Evolutionary conservation across 2,888 invertebrate species (phyloP).

Genomic region (Eristalinus aeneus): DNA sequence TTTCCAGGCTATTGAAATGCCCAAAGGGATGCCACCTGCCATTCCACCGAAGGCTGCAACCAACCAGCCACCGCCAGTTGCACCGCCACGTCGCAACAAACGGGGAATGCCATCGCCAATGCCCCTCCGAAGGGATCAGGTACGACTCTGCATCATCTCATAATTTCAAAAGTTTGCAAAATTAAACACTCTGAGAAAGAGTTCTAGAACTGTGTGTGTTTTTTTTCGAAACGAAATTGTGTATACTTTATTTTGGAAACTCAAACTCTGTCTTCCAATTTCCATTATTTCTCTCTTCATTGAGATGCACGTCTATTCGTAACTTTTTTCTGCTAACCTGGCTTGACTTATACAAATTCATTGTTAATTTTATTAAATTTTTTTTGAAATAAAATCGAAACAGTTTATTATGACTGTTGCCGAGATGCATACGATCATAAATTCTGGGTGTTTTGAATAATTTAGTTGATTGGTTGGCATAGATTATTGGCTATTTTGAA

Average conservation of each 20-base stretch:
- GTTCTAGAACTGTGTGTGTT: conserved; percentile 36
- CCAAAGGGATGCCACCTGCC: conserved; percentile 81
- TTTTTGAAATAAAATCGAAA: conserved; percentile 48
- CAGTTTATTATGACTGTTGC: conserved; percentile 23
- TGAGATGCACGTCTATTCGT: conserved; percentile 53
- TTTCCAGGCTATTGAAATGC: conserved; percentile 77
- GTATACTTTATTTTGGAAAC: conserved; percentile 34
- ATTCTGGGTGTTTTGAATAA: conserved; percentile 54
- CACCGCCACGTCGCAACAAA: conserved; percentile 85
- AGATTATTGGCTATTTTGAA: conserved; percentile 34
- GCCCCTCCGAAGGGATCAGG: conserved; percentile 81
- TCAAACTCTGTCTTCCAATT: conserved; percentile 11
- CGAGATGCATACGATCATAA: conserved; percentile 33
- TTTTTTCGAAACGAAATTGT: conserved; percentile 42
- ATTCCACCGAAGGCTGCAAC: conserved; percentile 84
- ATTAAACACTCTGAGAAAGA: conserved; percentile 45
- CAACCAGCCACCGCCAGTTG: conserved; percentile 82
- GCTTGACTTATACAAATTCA: conserved; percentile 9
- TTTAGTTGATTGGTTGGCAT: conserved; percentile 37
- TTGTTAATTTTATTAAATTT: conserved; percentile 55
- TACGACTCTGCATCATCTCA: conserved; percentile 81
- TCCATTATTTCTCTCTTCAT: conserved; percentile 27
- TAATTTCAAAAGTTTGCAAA: conserved; percentile 71
- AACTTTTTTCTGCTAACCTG: conserved; percentile 51
- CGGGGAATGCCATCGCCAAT: conserved; percentile 82